These are phyloP conservation scores for Epsilonema sp. DNA, from an alignment of 2,888 invertebrate species.

Conservation along the genomic window DNA sequence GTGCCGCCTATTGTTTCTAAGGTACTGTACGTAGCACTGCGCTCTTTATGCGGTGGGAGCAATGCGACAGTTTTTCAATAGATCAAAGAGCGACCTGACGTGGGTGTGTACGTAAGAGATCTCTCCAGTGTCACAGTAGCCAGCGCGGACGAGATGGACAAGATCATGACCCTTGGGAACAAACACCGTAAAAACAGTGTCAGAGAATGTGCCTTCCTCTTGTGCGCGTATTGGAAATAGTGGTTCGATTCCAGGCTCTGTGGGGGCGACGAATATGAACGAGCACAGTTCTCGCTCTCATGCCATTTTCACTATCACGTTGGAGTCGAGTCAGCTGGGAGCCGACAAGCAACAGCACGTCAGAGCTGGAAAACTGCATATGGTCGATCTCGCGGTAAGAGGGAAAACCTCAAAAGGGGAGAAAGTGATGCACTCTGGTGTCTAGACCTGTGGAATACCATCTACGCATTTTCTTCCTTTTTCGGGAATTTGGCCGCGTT, in stretches of 20 bases:
- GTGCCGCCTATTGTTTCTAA: conserved; percentile 1
- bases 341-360: conserved; percentile 64
- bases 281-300: conserved; percentile 85
- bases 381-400: conserved; percentile 78
- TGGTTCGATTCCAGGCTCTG: conserved; percentile 40
- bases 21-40: conserved; percentile 4
- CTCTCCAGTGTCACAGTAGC: conserved; percentile 91
- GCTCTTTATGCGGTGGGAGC: too few species aligned
- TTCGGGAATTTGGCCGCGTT: too few species aligned
- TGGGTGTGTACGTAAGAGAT: conserved; percentile 94
- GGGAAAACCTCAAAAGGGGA: too few species aligned
- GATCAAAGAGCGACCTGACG: conserved; percentile 81
- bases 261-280: conserved; percentile 91
- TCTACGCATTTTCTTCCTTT: too few species aligned
- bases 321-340: conserved; percentile 73
- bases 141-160: conserved; percentile 78
- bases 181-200: conserved; percentile 75
- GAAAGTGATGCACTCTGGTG: too few species aligned
- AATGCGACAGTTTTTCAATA: too few species aligned
- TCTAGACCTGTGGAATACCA: too few species aligned
- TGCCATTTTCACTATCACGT: conserved; percentile 91
- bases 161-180: conserved; percentile 85
- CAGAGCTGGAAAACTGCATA: conserved; percentile 82
- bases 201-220: too few species aligned
- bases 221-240: conserved; percentile 19